Conservation (phyloP, 2,888 invertebrate genomes). For the Leptinotarsa haldemani region DNA sequence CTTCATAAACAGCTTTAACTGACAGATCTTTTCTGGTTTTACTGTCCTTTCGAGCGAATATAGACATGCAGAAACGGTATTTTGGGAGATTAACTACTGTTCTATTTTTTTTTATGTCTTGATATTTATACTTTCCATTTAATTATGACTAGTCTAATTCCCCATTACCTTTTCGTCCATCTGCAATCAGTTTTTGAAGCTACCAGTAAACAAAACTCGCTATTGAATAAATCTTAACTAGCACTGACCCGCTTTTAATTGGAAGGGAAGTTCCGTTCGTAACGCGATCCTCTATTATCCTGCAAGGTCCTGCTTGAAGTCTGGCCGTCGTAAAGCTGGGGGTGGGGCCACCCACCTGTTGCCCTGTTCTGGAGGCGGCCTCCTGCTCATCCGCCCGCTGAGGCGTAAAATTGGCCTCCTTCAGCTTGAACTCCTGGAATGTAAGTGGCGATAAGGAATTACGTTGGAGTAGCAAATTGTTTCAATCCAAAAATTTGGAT, state of each 20-base stretch:
- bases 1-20: too few species aligned
- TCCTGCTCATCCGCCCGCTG: slow-evolving; percentile 47
- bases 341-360: slow-evolving; percentile 61
- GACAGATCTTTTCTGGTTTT: too few species aligned
- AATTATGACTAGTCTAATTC: background rate
- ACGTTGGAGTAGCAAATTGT: background rate
- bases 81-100: too few species aligned
- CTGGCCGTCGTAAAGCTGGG: slow-evolving; percentile 44
- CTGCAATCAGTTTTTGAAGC: background rate
- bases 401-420: slow-evolving; percentile 32
- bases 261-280: slow-evolving; percentile 10
- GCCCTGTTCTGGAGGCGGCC: slow-evolving; percentile 53
- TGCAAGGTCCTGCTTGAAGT: slow-evolving; percentile 45
- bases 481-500: background rate
- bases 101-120: too few species aligned
- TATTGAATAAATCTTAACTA: background rate
- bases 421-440: slow-evolving; percentile 23
- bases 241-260: slow-evolving; percentile 9
- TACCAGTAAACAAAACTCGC: background rate
- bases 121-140: too few species aligned
- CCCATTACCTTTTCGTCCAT: background rate
- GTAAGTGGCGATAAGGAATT: background rate
- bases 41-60: too few species aligned
- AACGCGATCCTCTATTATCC: slow-evolving; percentile 25
- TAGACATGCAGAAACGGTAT: too few species aligned